Base-by-base conservation (phyloP, 1,140 invertebrate species). In the Drosophila pachea region DNA sequence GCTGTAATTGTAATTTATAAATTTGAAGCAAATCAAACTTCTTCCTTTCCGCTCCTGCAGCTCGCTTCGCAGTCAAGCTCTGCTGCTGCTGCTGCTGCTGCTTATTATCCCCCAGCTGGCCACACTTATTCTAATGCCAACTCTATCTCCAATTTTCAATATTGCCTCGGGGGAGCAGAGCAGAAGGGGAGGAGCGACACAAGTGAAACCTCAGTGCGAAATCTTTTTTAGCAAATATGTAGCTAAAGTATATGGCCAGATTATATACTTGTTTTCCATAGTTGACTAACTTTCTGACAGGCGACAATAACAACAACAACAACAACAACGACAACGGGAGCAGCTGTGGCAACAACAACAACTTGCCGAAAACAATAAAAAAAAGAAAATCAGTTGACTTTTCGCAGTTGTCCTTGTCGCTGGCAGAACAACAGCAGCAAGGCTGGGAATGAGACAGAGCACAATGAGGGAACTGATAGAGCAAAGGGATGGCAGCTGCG, bases 351-450 rank as follows among this genome's bases (percentile, higher is more conserved):
- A 63, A 49, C 22, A 63, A 12, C 50, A 54, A 55, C 50, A 64
- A 42, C 49, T 54, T 54, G 38, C 16, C 58, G 62, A 56, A 35
- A 55, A 69, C 60, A 69, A 63, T 61, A 14, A 56, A 55, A 56
- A 63, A 67, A 64, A 52, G 36, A 54, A 59, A 83, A 78, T 83
- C 79, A 83, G 78, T 82, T 74, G 78, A 72, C 64, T 83, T 74
- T 74, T 68, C 59, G 43, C 69, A 74, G 74, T 74, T 82, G 78
- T 82, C 60, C 74, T 78, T 78, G 78, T 83, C 78, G 74, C 66
- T 66, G 42, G 53, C 75, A 82, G 74, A 32, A 35, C 36, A 16
- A 6, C 31, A 32, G 53, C 7, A 11, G 49, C 0, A 8, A 9
- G 32, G 4, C 11, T 6, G 32, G 7, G 33, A 1, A 4, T 36